phyloP scores from a whole-genome alignment of 2,888 invertebrate species.

The Eilema griseolum region DNA sequence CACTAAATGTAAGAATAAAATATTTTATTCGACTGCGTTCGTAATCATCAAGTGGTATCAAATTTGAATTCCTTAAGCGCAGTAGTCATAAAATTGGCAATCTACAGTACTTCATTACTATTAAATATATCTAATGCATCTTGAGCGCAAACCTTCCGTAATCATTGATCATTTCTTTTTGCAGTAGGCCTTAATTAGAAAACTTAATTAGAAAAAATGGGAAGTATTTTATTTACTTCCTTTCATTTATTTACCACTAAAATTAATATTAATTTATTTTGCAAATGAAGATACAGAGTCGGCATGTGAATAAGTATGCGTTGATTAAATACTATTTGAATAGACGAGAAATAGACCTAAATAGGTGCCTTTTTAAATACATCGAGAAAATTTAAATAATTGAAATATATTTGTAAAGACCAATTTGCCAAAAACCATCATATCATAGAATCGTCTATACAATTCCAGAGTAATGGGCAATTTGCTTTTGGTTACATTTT shows the following conservation, averaged over 20 bases:
- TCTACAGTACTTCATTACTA: no score
- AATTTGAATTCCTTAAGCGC: neutral
- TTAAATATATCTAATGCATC: no score
- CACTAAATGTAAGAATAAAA: neutral
- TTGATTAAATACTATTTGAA: neutral
- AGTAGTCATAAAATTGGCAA: no score
- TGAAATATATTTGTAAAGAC: conserved; percentile 86
- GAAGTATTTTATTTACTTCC: no score
- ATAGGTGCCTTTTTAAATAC: conserved; percentile 42
- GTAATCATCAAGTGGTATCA: neutral
- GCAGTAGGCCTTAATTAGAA: no score
- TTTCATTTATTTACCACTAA: no score
- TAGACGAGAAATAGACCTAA: no score
- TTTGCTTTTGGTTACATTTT: conserved; percentile 51
- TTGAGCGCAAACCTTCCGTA: no score
- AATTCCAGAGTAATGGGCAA: conserved; percentile 82
- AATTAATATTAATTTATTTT: no score
- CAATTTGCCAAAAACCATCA: conserved; percentile 81
- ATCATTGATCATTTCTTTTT: no score
- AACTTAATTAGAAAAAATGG: no score
- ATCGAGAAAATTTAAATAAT: conserved; percentile 86
- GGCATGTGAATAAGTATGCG: neutral
- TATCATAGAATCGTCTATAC: conserved; percentile 73
- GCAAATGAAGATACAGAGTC: no score
- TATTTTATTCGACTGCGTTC: neutral